Percentiles rank a stretch among this genome's conserved stretches.
phyloP scores from a whole-genome alignment of 2,797 vertebrate genomes.

The Sebastes steindachneri region DNA sequence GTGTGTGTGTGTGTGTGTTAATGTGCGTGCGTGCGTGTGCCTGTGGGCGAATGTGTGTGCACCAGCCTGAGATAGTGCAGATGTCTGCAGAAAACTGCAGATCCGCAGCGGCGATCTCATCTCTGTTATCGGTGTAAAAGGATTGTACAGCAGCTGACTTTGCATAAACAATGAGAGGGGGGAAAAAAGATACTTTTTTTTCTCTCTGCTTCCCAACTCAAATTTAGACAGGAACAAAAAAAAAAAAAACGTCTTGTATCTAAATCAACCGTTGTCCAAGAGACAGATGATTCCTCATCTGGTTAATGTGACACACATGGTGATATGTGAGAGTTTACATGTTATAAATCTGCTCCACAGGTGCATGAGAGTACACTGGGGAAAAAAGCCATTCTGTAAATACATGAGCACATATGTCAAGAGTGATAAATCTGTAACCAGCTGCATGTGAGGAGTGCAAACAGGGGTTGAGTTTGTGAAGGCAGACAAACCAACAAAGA shows the following conservation, averaged over 20 bases:
- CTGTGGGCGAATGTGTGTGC: slow-evolving; percentile 27
- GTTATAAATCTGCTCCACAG: slow-evolving; percentile 57
- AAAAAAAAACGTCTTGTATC: slow-evolving; percentile 23
- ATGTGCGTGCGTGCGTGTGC: neutral
- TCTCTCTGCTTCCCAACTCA: slow-evolving; percentile 31
- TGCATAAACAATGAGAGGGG: slow-evolving; percentile 68
- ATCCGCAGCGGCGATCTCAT: slow-evolving; percentile 54
- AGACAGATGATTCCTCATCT: slow-evolving; percentile 32
- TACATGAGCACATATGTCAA: slow-evolving; percentile 50
- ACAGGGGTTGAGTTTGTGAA: neutral
- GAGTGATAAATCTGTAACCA: slow-evolving; percentile 55
- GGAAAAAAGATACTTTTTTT: neutral
- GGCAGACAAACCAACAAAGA: neutral
- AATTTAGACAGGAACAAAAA: slow-evolving; percentile 1
- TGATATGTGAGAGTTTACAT: slow-evolving; percentile 33
- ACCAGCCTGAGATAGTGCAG: slow-evolving; percentile 59
- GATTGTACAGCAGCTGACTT: slow-evolving; percentile 65
- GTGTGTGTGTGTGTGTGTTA: slow-evolving; percentile 21
- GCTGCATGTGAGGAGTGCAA: slow-evolving; percentile 30
- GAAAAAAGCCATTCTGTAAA: slow-evolving; percentile 50
- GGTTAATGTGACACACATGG: slow-evolving; percentile 40
- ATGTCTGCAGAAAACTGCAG: slow-evolving; percentile 70
- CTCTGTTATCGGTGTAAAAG: slow-evolving; percentile 62
- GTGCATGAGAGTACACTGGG: slow-evolving; percentile 28
- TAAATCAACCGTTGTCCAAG: slow-evolving; percentile 17